phyloP scores from a whole-genome alignment of 2,888 invertebrate species.

The Lycophotia porphyrea region DNA sequence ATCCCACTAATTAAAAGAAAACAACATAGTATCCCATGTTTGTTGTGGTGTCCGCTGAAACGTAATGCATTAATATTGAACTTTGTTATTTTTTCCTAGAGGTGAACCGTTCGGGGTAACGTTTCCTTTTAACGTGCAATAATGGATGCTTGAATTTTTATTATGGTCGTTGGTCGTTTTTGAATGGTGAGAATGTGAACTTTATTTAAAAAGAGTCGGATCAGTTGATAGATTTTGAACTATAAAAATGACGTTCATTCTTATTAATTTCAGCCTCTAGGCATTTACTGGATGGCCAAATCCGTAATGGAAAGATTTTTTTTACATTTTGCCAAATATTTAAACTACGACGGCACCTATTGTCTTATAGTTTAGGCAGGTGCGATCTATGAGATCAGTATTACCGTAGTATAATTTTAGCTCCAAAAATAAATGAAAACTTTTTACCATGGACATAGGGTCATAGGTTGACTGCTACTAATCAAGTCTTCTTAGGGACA shows the following conservation, averaged over 20 bases:
- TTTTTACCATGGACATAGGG: neutral
- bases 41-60: conserved; percentile 31
- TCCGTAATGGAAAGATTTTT: neutral
- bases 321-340: neutral
- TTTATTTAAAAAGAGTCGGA: neutral
- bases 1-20: conserved; percentile 48
- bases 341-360: neutral
- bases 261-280: neutral
- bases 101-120: neutral
- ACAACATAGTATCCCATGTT: conserved; percentile 22
- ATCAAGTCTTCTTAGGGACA: neutral
- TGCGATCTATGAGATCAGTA: neutral
- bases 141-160: neutral
- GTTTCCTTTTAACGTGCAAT: neutral
- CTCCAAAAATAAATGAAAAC: no score
- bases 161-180: neutral
- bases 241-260: no score
- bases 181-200: neutral
- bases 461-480: neutral
- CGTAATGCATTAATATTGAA: conserved; percentile 18
- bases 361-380: neutral
- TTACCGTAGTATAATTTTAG: no score
- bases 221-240: neutral
- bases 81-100: neutral
- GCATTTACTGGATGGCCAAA: neutral